Evolutionary conservation across 2,113 vertebrate genomes (phyloP), one percentile per base, ranked within the genome.

Genomic region (Leucosticte australis): DNA sequence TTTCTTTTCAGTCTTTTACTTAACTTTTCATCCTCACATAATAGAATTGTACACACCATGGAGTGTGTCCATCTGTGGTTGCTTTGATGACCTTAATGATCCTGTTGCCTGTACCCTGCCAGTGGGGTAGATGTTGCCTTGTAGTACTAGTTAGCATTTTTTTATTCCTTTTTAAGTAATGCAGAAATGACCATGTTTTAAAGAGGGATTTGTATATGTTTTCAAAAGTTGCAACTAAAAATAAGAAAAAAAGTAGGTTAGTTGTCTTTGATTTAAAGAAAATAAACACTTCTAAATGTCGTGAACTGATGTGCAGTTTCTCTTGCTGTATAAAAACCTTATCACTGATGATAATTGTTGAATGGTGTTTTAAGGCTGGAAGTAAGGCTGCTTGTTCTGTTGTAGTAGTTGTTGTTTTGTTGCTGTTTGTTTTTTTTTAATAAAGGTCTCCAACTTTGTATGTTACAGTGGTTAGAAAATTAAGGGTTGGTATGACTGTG

Each of bases 1-100:
- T 78, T 86, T 55, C 13, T 33, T 69, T 4, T 30, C 13, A 31
- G 20, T 46, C 82, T 73, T 16, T 60, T 67, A 39, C 39, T 28
- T 64, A n/a, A 15, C 5, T 56, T 56, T 71, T 73, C 5, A 30
- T 74, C 5, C 28, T 11, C 0, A 0, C 33, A 15, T 91, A 67
- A 47, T 16, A 55, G 60, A 78, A 35, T 52, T 0, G 1, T 76
- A 10, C 55, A 16, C 2, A 2, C 30, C 22, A 1, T 37, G 18
- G 37, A 42, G 5, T 26, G 33, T 23, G 4, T 50, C 27, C 15
- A 39, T 70, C 2, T 70, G 42, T 77, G 68, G 16, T 21, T 90
- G 28, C 71, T 90, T 75, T 74, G 10, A 26, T 69, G 49, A 86
- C 26, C 22, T 41, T 12, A 27, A 41, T 41, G n/a, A 33, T 92